Base-by-base conservation (phyloP, 2,888 invertebrate species). In the Saturnia pavonia region DNA sequence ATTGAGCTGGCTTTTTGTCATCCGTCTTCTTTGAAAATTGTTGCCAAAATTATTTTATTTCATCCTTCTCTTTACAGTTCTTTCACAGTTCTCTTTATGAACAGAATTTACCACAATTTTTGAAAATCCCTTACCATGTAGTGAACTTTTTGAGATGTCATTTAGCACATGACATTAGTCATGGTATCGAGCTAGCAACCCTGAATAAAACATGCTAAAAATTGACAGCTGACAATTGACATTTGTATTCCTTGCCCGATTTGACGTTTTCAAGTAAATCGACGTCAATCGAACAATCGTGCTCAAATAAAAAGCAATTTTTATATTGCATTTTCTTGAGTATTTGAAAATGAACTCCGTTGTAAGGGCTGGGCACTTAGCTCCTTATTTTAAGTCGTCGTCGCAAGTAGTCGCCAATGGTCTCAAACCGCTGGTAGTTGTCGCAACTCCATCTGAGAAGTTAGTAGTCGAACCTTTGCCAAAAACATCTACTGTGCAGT, bases 351-450 rank as follows among this genome's bases (percentile, higher is more conserved):
- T 96, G 95, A 96, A 96, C 93, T 95, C 96, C 74, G 96, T 96
- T 77, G 95, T 95, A 80, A 96, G 96, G 85, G 95, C 96, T 79
- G 94, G 95, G 75, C 95, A 94, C 80, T 91, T 96, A 77, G 94
- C 95, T 75, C 95, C 95, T 71, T 96, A 95, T 84, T 93, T 97
- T 79, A 96, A 96, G 83, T 95, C 96, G 67, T 94, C 95, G 51
- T 95, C 95, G 73, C 95, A 95, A 82, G 96, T 95, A 70, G 95
- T 97, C 45, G 95, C 96, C 73, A 96, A 95, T 81, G 96, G 96
- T 72, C 81, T 96, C 27, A 95, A 96, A 82, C 95, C 96, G 34
- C 87, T 94, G 19, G 92, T 94, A 45, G 88, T 93, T 57, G 94
- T 93, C 69, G 89, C 95, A 70, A 89, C 92, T 73, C 89, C 95